Percentiles rank a stretch among this genome's conserved stretches.
Conservation (phyloP, 2,113 vertebrate genomes). For the Ptilorrhoa leucosticta region DNA sequence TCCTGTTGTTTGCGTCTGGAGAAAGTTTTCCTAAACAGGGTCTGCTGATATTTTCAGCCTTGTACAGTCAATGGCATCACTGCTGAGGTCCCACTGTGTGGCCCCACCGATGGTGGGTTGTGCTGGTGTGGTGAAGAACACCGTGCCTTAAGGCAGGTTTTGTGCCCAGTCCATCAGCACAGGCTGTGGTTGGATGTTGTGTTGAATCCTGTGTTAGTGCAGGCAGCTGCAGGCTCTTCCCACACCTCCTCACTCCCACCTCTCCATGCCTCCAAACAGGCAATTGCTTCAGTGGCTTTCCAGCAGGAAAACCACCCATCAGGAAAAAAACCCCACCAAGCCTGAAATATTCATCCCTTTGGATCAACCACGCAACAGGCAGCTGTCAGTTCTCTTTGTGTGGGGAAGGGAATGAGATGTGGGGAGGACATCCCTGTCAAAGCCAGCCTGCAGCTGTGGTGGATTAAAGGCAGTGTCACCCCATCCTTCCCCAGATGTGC, state of each 20-base stretch:
- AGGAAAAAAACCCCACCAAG: fast-evolving
- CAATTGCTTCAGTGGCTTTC: not conserved
- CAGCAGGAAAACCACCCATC: not conserved
- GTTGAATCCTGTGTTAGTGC: not conserved
- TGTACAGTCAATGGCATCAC: not conserved
- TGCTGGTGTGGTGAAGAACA: not conserved
- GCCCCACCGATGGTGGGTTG: fast-evolving
- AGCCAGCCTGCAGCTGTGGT: not conserved
- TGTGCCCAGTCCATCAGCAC: fast-evolving
- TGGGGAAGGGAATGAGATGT: not conserved
- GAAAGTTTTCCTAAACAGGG: not conserved
- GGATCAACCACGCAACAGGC: not conserved
- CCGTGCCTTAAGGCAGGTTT: not conserved
- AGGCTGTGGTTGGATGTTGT: not conserved
- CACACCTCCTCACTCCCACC: not conserved
- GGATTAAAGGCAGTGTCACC: not conserved
- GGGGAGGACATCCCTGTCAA: not conserved
- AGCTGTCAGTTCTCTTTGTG: not conserved
- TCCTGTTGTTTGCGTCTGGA: not conserved
- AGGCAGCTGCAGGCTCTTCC: not conserved
- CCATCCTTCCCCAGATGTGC: not conserved
- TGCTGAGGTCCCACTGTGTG: not conserved
- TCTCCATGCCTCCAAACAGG: not conserved
- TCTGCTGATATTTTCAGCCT: not conserved
- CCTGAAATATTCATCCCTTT: not conserved